Evolutionary conservation across 1,140 invertebrate genomes (phyloP), one percentile per base, ranked within the genome.

Genomic region (Bicyclus anynana): DNA sequence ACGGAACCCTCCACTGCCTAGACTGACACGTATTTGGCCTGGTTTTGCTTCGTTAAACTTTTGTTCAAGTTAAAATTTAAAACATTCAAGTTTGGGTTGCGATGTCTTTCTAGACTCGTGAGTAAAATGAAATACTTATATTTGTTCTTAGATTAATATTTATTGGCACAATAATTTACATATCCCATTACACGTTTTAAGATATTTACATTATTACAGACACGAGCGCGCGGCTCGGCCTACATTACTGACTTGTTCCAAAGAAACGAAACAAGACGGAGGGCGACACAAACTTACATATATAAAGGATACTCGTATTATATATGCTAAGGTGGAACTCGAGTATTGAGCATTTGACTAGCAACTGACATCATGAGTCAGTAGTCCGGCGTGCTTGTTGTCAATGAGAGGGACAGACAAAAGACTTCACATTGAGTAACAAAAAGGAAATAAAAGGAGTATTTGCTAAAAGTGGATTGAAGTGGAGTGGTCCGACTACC

Each of bases 161-260:
- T 40, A 52, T 52, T 52, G 10, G 10, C 18, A 38, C 17, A 51
- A 40, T 37, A 14, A 40, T 14, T 20, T 17, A 49, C 16, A 9
- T 49, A 17, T 49, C 14, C 29, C 47, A 49, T 40, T 9, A 33
- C 26, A 12, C 10, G 1, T 12, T 49, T 10, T 17, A 33, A 33
- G 16, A 6, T 13, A 40, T 40, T 40, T 26, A 40, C 0, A 42
- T 29, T 38, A 50, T 56, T 33, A 50, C 54, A 49, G 35, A 29
- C 29, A 38, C 33, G 1, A 40, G 37, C 37, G 16, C 12, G 5
- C 37, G 0, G 16, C 3, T 33, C 4, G 10, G n/a, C 3, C 23
- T 23, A 23, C n/a, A n/a, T n/a, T n/a, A n/a, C n/a, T n/a, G n/a
- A n/a, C n/a, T n/a, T n/a, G n/a, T n/a, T n/a, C n/a, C n/a, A n/a